Evolutionary conservation across 2,888 invertebrate genomes (phyloP), one percentile per base, ranked within the genome.

Genomic region (Melipona bicolor): DNA sequence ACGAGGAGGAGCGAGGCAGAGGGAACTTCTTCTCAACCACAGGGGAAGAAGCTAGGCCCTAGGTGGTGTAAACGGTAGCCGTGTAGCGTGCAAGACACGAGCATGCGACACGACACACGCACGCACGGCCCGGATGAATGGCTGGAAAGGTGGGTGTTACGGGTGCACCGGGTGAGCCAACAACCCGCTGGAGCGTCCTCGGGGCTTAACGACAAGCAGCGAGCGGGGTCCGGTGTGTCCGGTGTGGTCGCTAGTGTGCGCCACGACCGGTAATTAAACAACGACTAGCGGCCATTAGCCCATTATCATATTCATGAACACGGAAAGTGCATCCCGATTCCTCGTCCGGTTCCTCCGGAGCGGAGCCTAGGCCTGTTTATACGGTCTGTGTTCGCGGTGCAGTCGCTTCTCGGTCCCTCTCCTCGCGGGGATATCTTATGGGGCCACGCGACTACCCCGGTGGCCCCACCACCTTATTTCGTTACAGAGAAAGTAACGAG

Each of bases 221-320:
- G 73, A 50, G 77, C 71, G 79, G 77, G 43, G 43, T 11, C 74
- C 64, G 49, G 32, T 59, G 61, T 76, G 85, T 74, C 78, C 83
- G 86, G 86, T 89, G 88, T 84, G 83, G 91, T 88, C 90, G 89
- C 87, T 88, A 86, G 89, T 86, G 84, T 74, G 87, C 81, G 80
- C 85, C 77, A 84, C 86, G 90, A 88, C 88, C 90, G 91, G 93
- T 94, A 94, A 94, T 94, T 93, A 94, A 94, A 94, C 93, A 94
- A 93, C 94, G 92, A 94, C 93, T 92, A 92, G 93, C 92, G 93
- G 90, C 93, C 94, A 94, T 94, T 94, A 94, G 94, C 93, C 93
- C 93, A 94, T 94, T 94, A 94, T 94, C 94, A 94, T 94, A 94
- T 94, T 94, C 94, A 94, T 94, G 94, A 94, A 94, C 94, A 94